Evolutionary conservation across 2,888 invertebrate genomes (phyloP), one percentile per base, ranked within the genome.

Genomic region (Taphrorychus bicolor): DNA sequence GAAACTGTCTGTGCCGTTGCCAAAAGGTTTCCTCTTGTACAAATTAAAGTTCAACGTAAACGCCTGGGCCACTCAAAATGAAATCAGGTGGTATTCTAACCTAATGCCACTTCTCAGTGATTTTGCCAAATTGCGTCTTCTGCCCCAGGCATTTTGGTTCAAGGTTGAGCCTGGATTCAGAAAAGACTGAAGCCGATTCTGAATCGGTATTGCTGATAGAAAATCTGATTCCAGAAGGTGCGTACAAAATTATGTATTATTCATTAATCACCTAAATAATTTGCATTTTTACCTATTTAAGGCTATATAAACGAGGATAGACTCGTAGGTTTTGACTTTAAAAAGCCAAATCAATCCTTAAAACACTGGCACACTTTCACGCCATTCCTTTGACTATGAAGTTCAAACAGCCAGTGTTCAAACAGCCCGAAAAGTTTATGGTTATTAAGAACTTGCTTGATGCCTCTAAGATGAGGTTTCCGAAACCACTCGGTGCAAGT

Each of bases 191-290:
- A 2, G 59, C 49, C 17, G 61, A 59, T n/a, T 51, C 53, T 9
- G 70, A 73, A 49, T 60, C 67, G n/a, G 53, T 73, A 21, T 56
- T 73, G 23, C 42, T 73, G 4, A 24, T 73, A 18, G 66, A 73
- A 59, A 73, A 73, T 59, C 49, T 73, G 7, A 62, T 23, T 19
- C 52, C 22, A 9, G 52, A 66, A 59, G 71, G 70, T 70, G 59
- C 45, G 42, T 32, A n/a, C n/a, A n/a, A n/a, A n/a, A 7, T 32
- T 32, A 32, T 32, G 5, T 7, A n/a, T n/a, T 32, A 45, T n/a
- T 5, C 7, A 1, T 14, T 5, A 5, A 4, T 5, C 4, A 42
- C 4, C n/a, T 5, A 7, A 4, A 16, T 42, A 11, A 11, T 5
- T 5, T 14, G n/a, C 5, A 42, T 11, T 11, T 42, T 5, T 42